Base-by-base conservation (phyloP, 2,797 vertebrate genomes). In the Propithecus deckenii region DNA sequence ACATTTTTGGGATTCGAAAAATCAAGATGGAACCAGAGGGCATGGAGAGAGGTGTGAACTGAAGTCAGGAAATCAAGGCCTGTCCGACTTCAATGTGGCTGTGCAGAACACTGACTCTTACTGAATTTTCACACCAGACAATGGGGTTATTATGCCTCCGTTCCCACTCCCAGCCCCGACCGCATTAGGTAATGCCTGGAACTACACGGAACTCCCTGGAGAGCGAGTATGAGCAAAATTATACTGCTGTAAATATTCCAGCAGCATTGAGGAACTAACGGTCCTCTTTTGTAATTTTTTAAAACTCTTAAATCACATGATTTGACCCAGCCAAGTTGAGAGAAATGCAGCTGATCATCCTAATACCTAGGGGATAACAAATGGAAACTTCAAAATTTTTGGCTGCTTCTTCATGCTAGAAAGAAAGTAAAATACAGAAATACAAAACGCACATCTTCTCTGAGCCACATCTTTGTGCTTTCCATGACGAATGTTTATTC, bases 241-340 rank as follows among this genome's bases (percentile, higher is more conserved):
- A 81, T 1, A 32, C 84, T 75, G 76, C 23, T 81, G 38, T 59
- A 89, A 95, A 87, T 80, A 65, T 46, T 89, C 90, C 96, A 94
- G 50, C 55, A 72, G 71, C n/a, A 85, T 35, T 55, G 2, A 92
- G 18, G 61, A 61, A 87, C 30, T 43, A 86, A 91, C 0, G 9
- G 48, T 87, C 23, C 85, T 86, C 72, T 65, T 50, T 48, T 59
- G 8, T 48, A 65, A 72, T 81, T 86, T 87, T 61, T 83, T 6
- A 13, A 91, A 92, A 97, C 69, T 78, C 22, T 0, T 76, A 97
- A 96, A 92, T 86, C 22, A 46, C 74, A 48, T 74, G 30, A 86
- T 50, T 79, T 95, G 86, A 96, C 78, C 41, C 78, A 95, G 90
- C 25, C 90, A 95, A 94, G 17, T 52, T 52, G 13, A 75, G 74